Evolutionary conservation across 2,113 vertebrate genomes (phyloP), one percentile per base, ranked within the genome.

Genomic region (Leptodactylus fuscus): DNA sequence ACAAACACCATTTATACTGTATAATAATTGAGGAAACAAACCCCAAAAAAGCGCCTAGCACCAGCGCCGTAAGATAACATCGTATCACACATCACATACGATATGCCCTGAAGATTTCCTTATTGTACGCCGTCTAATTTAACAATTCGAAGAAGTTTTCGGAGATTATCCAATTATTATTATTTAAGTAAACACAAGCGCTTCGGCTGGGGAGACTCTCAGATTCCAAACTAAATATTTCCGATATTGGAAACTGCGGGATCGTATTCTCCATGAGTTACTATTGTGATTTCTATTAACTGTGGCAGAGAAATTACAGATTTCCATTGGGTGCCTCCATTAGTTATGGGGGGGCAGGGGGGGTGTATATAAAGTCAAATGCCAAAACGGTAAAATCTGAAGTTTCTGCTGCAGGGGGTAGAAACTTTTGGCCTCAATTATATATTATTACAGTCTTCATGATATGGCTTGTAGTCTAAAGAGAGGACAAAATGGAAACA

Each of bases 161-260:
- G 32, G 41, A 48, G 34, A 74, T 83, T 58, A 83, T 83, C 38
- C 22, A 41, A 73, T 82, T 53, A 82, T 85, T 67, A 82, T 85
- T 67, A 77, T 67, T 60, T 78, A 22, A 77, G 65, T 49, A 44
- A 83, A 76, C 53, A 76, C 34, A n/a, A 76, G 55, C n/a, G 16
- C 82, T 77, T 77, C 73, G 51, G 55, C 55, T 84, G 82, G 62
- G 22, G 73, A 49, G 24, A 20, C 32, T 32, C 58, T 84, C 71
- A 34, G 22, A 51, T 77, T 77, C 20, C 82, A 84, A 67, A n/a
- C 48, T 10, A 51, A 84, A 85, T 73, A 83, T 75, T 58, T 41
- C 51, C 36, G 3, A 74, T 36, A 74, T 60, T 27, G n/a, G 48
- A 53, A 36, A 73, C n/a, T 41, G 1, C 53, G 32, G 69, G 38